Evolutionary conservation across 2,113 vertebrate species (phyloP), one percentile per base, ranked within the genome.

Genomic region (Tyto alba): DNA sequence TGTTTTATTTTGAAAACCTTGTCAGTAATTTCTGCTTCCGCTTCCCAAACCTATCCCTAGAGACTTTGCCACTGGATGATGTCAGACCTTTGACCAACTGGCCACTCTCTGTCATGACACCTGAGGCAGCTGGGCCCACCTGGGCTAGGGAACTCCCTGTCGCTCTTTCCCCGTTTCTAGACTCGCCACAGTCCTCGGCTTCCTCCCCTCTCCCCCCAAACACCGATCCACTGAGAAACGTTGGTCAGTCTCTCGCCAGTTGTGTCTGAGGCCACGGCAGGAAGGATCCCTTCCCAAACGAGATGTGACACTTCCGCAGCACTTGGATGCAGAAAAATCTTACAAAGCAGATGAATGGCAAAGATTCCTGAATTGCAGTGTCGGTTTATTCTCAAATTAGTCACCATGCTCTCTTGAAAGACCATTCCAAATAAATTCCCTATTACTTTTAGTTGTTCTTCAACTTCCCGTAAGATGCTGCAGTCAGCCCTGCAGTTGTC

Each of bases 71-170:
- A 91, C 84, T 78, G 97, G 96, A 97, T 93, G 90, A 84, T 97
- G 96, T 98, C 96, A 98, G 97, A 98, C 97, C 96, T 98, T 98
- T 98, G 98, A 98, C 96, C 97, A 98, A 97, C 97, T 97, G 97
- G 98, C 97, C 85, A 93, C 89, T 96, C 97, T 98, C 95, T 98
- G 97, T 98, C 96, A 97, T 96, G 97, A 97, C 93, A 96, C 74
- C 96, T 94, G 93, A 98, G 97, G 96, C 96, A 97, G 47, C 96
- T 93, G 82, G 78, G 93, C 96, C 94, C 96, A 5, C 60, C 82
- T 98, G 96, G 97, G 96, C 94, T 91, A 96, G 96, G 97, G 93
- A 98, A 93, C 95, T 97, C 97, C 96, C 96, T 97, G 78, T 97
- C 79, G 97, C 96, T 97, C 79, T 97, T 83, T 95, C 97, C 96